Conservation (phyloP, 2,888 invertebrate genomes). For the Ophonus ardosiacus region DNA sequence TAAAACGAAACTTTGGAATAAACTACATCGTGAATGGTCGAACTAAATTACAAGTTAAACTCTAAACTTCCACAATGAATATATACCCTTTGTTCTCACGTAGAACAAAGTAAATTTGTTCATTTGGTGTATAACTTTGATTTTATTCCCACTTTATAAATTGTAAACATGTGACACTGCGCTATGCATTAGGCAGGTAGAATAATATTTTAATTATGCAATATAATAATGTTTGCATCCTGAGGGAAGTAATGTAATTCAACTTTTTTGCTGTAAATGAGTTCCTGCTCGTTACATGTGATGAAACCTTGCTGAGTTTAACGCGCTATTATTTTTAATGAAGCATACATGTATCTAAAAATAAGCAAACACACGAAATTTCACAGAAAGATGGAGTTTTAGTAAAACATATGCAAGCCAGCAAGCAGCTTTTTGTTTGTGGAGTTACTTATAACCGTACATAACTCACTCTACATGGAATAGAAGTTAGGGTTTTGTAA, state of each 20-base stretch:
- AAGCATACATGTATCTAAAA: conserved; percentile 30
- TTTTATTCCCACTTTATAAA: conserved; percentile 2
- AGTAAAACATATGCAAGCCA: background rate
- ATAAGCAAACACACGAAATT: conserved; percentile 41
- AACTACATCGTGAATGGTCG: conserved; percentile 6
- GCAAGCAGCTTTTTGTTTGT: conserved; percentile 5
- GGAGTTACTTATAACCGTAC: conserved; percentile 14
- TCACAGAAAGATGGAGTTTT: background rate
- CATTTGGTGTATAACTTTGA: background rate
- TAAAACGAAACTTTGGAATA: conserved; percentile 20
- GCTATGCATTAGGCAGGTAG: background rate
- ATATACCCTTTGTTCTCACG: background rate
- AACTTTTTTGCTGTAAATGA: conserved; percentile 35
- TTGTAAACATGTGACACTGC: background rate
- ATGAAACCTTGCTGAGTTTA: conserved; percentile 49
- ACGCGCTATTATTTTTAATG: conserved; percentile 45
- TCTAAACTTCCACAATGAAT: background rate
- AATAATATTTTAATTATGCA: conserved; percentile 44
- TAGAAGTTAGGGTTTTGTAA: conserved; percentile 22
- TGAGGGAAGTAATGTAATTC: conserved; percentile 37
- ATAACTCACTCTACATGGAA: conserved; percentile 23
- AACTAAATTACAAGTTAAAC: conserved; percentile 23
- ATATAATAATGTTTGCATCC: conserved; percentile 22
- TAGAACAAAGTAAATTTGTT: conserved; percentile 27
- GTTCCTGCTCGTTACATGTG: conserved; percentile 34